These are phyloP conservation scores for Trichomycterus rosablanca DNA, from an alignment of 2,113 vertebrate species.

Conservation along the genomic window DNA sequence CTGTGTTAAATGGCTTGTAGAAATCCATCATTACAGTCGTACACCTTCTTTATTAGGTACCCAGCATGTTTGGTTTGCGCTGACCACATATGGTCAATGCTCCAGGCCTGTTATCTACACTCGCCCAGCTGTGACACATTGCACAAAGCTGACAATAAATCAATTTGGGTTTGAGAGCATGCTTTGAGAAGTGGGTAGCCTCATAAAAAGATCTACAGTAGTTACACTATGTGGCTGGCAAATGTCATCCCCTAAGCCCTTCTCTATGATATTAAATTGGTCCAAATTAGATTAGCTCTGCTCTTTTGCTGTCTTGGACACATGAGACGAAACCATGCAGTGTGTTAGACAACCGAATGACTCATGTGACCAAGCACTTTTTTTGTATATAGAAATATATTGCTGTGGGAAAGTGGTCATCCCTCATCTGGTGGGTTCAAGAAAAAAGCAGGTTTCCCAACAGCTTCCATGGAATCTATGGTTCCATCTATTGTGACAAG, in stretches of 20 bases:
- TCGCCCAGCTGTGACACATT: slow-evolving; percentile 27
- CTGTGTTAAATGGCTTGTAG: too few species aligned
- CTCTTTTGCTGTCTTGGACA: slow-evolving; percentile 53
- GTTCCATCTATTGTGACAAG: too few species aligned
- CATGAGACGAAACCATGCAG: slow-evolving; percentile 32
- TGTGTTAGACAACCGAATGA: neutral
- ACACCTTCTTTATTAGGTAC: too few species aligned
- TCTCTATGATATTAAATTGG: slow-evolving; percentile 56
- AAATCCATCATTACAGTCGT: too few species aligned
- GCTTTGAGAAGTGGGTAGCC: slow-evolving; percentile 49
- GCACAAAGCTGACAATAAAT: slow-evolving; percentile 49
- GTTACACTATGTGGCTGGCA: slow-evolving; percentile 57
- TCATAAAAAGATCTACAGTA: slow-evolving; percentile 58
- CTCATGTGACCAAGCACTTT: too few species aligned
- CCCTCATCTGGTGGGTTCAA: too few species aligned
- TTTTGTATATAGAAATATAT: too few species aligned
- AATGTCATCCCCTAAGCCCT: slow-evolving; percentile 58
- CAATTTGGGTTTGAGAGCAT: slow-evolving; percentile 61
- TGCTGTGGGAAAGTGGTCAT: too few species aligned
- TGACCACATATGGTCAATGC: neutral
- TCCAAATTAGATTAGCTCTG: slow-evolving; percentile 63
- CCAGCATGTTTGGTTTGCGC: too few species aligned
- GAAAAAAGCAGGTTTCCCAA: too few species aligned
- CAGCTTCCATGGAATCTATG: too few species aligned
- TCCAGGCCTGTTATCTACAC: slow-evolving; percentile 22